Evolutionary conservation across 2,888 invertebrate genomes (phyloP).

Genomic region (Cybosia mesomella): DNA sequence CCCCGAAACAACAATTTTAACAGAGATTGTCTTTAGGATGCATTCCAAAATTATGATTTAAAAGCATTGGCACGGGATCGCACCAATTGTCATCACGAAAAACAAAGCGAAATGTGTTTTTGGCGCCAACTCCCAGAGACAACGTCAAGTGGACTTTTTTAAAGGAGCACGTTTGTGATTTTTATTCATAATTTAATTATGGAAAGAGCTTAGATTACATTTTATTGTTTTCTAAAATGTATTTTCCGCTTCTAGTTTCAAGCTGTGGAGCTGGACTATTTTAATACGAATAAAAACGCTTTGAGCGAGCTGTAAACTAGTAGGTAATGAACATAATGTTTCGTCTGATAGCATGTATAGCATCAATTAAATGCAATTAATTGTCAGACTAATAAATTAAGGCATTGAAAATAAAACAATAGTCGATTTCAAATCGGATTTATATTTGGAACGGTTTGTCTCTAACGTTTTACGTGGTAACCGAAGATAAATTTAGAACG

Average conservation of each 20-base stretch:
- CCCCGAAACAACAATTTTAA: constrained; percentile 20
- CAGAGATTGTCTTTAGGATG: constrained; percentile 30
- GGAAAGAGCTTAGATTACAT: constrained; percentile 18
- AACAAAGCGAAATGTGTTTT: constrained; percentile 37
- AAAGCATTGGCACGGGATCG: constrained; percentile 46
- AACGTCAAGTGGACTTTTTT: constrained; percentile 17
- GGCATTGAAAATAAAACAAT: constrained; percentile 20
- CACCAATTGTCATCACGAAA: constrained; percentile 36
- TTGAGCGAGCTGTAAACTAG: constrained; percentile 6
- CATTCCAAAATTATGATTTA: constrained; percentile 51
- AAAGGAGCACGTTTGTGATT: constrained; percentile 2
- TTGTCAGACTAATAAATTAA: constrained; percentile 16
- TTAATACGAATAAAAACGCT: constrained; percentile 17
- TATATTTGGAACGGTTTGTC: constrained; percentile 16
- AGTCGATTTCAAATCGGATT: constrained; percentile 7
- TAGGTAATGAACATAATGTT: constrained; percentile 3
- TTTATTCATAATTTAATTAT: constrained; percentile 20
- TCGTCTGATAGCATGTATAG: background rate
- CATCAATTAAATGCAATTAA: constrained; percentile 23
- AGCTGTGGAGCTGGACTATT: constrained; percentile 6
- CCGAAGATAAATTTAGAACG: constrained; percentile 7
- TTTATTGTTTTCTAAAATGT: constrained; percentile 12
- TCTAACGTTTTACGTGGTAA: constrained; percentile 4
- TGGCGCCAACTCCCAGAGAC: constrained; percentile 45
- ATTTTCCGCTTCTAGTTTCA: constrained; percentile 3